Percentiles rank a stretch among this genome's conserved stretches.
These are phyloP conservation scores for Drosophila fuyamai DNA, from an alignment of 1,140 invertebrate genomes.

Conservation along the genomic window DNA sequence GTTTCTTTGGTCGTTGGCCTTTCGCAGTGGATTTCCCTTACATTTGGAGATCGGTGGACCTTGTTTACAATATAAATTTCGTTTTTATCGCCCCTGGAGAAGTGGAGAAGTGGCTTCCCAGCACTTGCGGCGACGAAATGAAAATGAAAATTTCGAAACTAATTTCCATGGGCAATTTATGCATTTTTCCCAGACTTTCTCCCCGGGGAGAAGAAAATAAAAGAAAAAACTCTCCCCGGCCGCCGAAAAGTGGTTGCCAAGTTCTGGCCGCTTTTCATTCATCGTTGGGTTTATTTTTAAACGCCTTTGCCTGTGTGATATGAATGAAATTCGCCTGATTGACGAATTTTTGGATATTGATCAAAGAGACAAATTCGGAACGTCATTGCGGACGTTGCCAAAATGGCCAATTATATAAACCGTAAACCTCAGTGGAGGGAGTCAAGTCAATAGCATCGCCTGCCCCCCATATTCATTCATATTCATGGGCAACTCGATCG, in stretches of 20 bases:
- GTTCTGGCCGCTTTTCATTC: slow-evolving; percentile 45
- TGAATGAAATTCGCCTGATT: slow-evolving; percentile 58
- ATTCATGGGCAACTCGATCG: slow-evolving; percentile 34
- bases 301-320: slow-evolving; percentile 24
- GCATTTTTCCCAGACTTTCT: slow-evolving; percentile 66
- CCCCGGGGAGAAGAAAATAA: slow-evolving; percentile 31
- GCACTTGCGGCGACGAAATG: slow-evolving; percentile 23
- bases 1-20: slow-evolving; percentile 22
- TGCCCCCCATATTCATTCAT: slow-evolving; percentile 18
- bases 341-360: slow-evolving; percentile 76
- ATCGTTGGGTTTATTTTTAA: slow-evolving; percentile 44
- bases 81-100: slow-evolving; percentile 16
- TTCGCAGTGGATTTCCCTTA: slow-evolving; percentile 14
- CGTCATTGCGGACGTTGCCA: slow-evolving; percentile 59
- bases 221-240: neutral
- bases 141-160: slow-evolving; percentile 36
- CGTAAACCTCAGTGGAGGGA: slow-evolving; percentile 17
- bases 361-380: slow-evolving; percentile 59
- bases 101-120: slow-evolving; percentile 22
- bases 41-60: slow-evolving; percentile 13
- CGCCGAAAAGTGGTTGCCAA: neutral
- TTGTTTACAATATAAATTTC: slow-evolving; percentile 31
- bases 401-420: slow-evolving; percentile 40
- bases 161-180: slow-evolving; percentile 62
- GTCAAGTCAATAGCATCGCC: neutral